Conservation (phyloP, 1,140 invertebrate species). For the Bombus breviceps region DNA sequence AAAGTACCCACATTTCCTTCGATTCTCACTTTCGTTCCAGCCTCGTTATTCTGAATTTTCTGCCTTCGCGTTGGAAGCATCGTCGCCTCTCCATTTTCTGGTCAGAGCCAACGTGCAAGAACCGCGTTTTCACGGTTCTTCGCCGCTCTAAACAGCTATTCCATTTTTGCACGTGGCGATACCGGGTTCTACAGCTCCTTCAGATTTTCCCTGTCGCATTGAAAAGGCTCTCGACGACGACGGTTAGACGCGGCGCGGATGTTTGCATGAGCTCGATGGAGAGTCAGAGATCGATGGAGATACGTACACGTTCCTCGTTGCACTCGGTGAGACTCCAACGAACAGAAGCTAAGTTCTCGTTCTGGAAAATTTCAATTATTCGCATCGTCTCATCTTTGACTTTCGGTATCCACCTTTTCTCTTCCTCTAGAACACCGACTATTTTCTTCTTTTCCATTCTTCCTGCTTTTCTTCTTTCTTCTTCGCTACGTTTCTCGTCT, state of each 20-base stretch:
- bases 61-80: not conserved
- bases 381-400: constrained; percentile 71
- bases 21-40: too few relatives aligned
- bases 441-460: not conserved
- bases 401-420: not conserved
- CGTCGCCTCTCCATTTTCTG: not conserved
- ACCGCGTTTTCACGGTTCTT: constrained; percentile 17
- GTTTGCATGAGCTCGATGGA: constrained; percentile 23
- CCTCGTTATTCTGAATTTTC: not conserved
- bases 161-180: constrained; percentile 4
- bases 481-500: not conserved
- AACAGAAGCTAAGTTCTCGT: constrained; percentile 69
- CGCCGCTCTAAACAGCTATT: constrained; percentile 62
- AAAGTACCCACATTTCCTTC: too few relatives aligned
- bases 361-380: constrained; percentile 80
- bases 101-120: not conserved
- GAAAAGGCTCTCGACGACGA: constrained; percentile 7
- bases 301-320: constrained; percentile 12
- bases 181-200: not conserved
- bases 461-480: not conserved
- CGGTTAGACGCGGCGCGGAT: constrained; percentile 2
- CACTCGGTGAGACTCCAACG: not conserved
- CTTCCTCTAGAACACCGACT: not conserved
- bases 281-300: constrained; percentile 9
- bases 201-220: constrained; percentile 18